Evolutionary conservation across 1,140 invertebrate genomes (phyloP).

Genomic region (Trigoniulus corallinus): DNA sequence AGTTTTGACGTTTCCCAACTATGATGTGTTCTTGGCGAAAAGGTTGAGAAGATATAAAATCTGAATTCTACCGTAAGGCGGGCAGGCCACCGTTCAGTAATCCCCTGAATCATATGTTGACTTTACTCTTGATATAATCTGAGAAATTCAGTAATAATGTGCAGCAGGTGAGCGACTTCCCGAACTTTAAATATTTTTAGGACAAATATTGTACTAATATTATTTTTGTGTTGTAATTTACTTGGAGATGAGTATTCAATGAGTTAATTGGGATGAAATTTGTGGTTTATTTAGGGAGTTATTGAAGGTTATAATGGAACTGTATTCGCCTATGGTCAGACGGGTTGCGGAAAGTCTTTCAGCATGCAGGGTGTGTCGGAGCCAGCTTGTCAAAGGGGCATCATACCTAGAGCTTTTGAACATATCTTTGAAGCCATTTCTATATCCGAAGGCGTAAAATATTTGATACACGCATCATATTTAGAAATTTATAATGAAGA

Average conservation of each 20-base stretch:
- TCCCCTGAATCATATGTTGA: too few relatives aligned
- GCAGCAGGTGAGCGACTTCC: too few relatives aligned
- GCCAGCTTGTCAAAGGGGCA: constrained; percentile 40
- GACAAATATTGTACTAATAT: not conserved
- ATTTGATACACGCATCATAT: constrained; percentile 75
- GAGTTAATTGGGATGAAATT: too few relatives aligned
- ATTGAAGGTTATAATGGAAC: constrained; percentile 75
- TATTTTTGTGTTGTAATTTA: too few relatives aligned
- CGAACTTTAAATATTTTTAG: not conserved
- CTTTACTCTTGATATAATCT: too few relatives aligned
- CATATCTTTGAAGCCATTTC: constrained; percentile 85
- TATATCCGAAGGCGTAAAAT: constrained; percentile 60
- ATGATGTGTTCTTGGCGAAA: too few relatives aligned
- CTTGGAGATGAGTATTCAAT: too few relatives aligned
- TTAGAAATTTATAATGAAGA: constrained; percentile 89
- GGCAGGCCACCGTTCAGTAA: too few relatives aligned
- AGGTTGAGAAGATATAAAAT: too few relatives aligned
- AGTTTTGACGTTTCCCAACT: too few relatives aligned
- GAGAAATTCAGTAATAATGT: too few relatives aligned
- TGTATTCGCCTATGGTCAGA: constrained; percentile 76
- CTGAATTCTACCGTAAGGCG: too few relatives aligned
- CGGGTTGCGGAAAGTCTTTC: constrained; percentile 55
- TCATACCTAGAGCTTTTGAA: constrained; percentile 74
- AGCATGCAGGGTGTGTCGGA: constrained; percentile 58
- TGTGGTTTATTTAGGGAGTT: constrained; percentile 39